Evolutionary conservation across 2,113 vertebrate species (phyloP), one percentile per base, ranked within the genome.

Genomic region (Dryoscopus gambensis): DNA sequence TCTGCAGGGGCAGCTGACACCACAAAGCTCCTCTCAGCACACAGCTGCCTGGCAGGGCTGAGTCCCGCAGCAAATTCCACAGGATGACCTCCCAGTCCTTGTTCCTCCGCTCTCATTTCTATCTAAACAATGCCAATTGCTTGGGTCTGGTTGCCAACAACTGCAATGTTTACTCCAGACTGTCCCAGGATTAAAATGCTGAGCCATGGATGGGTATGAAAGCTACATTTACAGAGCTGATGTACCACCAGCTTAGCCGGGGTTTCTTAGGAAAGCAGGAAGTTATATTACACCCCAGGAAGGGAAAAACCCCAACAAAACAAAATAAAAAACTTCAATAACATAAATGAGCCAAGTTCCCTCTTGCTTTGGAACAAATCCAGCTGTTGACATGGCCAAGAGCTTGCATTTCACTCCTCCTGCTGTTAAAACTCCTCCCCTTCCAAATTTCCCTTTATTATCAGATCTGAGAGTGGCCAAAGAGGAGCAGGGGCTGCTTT

Each of bases 21-120:
- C 85, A 86, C 82, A 84, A 15, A 93, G 82, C 76, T 86, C 79
- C 73, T 70, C 90, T 84, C 39, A 92, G 90, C 85, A 33, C 76
- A 35, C 95, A 97, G 96, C 88, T 95, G 93, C 90, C 88, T 90
- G 92, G 79, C 92, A 94, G 79, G 73, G 62, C 86, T 64, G 73
- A 71, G 60, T 90, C 96, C 89, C 84, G 73, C 55, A 74, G 79
- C 50, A 79, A 78, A 93, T 96, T 95, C 94, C 94, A 69, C 64
- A 59, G 63, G 27, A 59, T 90, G 95, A 91, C 95, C 96, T 96
- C 87, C 74, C 44, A 76, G 91, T 46, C 87, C 94, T 87, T 82
- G 89, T 6, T 92, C 81, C 65, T 71, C 89, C 4, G 20, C 89
- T 84, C 92, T 85, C 55, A 16, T 57, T 93, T 90, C 67, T 91